Evolutionary conservation across 2,888 invertebrate species (phyloP).

Genomic region (Ophion slaviceki): DNA sequence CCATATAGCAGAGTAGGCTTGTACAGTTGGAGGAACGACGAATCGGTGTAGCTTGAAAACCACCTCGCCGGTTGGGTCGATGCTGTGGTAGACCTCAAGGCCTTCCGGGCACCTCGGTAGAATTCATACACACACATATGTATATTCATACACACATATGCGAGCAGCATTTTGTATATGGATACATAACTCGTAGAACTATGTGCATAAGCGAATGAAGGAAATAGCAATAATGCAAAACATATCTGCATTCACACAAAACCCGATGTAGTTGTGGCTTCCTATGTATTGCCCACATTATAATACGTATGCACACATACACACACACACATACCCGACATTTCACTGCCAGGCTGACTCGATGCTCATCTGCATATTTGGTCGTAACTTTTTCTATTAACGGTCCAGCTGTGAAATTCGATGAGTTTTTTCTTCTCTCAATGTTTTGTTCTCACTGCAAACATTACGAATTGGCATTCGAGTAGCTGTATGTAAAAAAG

Average conservation of each 20-base stretch:
- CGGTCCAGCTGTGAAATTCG: neutral
- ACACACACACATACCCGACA: neutral
- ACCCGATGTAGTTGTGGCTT: slow-evolving; percentile 36
- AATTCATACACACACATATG: slow-evolving; percentile 21
- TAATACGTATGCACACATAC: neutral
- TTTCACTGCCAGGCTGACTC: slow-evolving; percentile 2
- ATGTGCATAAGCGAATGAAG: slow-evolving; percentile 37
- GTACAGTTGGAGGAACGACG: slow-evolving; percentile 51
- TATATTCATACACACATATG: slow-evolving; percentile 27
- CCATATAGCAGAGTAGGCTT: slow-evolving; percentile 7
- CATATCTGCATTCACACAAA: slow-evolving; percentile 37
- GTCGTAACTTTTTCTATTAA: neutral
- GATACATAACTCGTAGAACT: slow-evolving; percentile 13
- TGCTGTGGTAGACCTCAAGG: slow-evolving; percentile 64
- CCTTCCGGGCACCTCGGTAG: slow-evolving; percentile 53
- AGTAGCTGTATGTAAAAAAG: neutral
- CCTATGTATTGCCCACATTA: slow-evolving; percentile 3
- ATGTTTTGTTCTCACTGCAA: neutral
- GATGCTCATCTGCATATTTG: neutral
- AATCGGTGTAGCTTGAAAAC: slow-evolving; percentile 50
- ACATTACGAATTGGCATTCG: neutral
- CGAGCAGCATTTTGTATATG: neutral
- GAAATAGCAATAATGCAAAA: slow-evolving; percentile 48
- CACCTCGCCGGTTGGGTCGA: slow-evolving; percentile 58
- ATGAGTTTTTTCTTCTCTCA: neutral